A percentile compares a stretch with the other conserved stretches of the same genome.
These are phyloP conservation scores for Sturnus vulgaris DNA, from an alignment of 2,113 vertebrate genomes.

Conservation along the genomic window DNA sequence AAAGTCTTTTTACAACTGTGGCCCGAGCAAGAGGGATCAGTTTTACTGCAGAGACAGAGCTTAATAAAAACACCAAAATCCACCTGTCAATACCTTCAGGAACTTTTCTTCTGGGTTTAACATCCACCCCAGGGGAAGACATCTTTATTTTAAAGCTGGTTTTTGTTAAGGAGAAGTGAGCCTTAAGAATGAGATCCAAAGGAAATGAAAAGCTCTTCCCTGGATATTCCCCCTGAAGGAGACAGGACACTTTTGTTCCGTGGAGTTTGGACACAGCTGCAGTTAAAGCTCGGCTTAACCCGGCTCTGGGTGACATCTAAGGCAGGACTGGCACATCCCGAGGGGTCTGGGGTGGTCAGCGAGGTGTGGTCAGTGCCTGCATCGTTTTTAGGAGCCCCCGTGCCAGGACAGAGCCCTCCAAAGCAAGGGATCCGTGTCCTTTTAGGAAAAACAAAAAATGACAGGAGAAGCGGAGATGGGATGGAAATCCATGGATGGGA, in stretches of 20 bases:
- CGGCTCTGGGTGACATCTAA: not conserved
- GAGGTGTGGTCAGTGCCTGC: not conserved
- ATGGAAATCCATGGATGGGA: not conserved
- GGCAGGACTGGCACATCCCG: not conserved
- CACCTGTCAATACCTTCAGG: not conserved
- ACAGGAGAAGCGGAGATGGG: not conserved
- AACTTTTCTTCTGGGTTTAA: not conserved
- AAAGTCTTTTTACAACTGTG: not conserved
- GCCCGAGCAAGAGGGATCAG: not conserved
- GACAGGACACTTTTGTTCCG: not conserved
- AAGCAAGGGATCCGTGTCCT: not conserved
- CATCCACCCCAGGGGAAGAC: not conserved
- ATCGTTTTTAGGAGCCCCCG: not conserved
- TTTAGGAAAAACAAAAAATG: not conserved
- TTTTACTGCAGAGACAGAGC: not conserved
- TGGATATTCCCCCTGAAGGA: not conserved
- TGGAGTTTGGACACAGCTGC: not conserved
- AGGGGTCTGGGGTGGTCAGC: not conserved
- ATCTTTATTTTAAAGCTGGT: not conserved
- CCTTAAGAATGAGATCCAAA: not conserved
- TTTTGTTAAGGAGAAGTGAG: not conserved
- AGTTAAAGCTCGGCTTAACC: not conserved
- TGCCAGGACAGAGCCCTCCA: not conserved
- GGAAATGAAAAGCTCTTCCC: conserved; percentile 23
- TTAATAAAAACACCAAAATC: conserved; percentile 4